Conservation (phyloP, 1,140 invertebrate genomes). For the Drosophila arawakana region DNA sequence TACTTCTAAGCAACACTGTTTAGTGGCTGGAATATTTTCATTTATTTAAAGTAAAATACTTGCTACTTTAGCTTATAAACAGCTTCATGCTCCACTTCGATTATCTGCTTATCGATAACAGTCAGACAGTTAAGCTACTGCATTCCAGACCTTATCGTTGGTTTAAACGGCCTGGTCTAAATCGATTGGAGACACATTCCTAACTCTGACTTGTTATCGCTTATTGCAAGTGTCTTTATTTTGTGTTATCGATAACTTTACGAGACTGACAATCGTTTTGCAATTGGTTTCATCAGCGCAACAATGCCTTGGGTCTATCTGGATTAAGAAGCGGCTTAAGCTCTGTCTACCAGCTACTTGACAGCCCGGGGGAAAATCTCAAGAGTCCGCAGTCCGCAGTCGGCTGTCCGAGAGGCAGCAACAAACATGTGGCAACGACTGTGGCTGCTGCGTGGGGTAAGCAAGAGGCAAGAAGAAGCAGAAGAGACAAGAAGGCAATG, state of each 20-base stretch:
- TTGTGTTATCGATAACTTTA: conserved; percentile 24
- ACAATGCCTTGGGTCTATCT: conserved; percentile 38
- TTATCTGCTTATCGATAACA: not conserved
- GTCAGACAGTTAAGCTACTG: no score
- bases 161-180: no score
- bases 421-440: conserved; percentile 27
- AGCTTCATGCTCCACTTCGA: no score
- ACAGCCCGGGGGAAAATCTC: conserved; percentile 47
- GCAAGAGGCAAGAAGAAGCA: conserved; percentile 2
- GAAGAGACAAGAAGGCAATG: not conserved
- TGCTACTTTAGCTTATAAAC: no score
- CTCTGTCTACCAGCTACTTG: conserved; percentile 47
- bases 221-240: not conserved
- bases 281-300: conserved; percentile 37
- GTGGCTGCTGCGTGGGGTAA: conserved; percentile 38
- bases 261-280: conserved; percentile 22
- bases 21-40: no score
- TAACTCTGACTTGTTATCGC: not conserved
- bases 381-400: conserved; percentile 16
- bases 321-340: conserved; percentile 50
- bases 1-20: no score
- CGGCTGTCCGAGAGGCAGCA: conserved; percentile 14
- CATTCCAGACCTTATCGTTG: no score
- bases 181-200: not conserved
- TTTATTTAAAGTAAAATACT: no score